Conservation (phyloP, 37 sponge, comb jelly and placozoan genomes). For the Spongia lamella region DNA sequence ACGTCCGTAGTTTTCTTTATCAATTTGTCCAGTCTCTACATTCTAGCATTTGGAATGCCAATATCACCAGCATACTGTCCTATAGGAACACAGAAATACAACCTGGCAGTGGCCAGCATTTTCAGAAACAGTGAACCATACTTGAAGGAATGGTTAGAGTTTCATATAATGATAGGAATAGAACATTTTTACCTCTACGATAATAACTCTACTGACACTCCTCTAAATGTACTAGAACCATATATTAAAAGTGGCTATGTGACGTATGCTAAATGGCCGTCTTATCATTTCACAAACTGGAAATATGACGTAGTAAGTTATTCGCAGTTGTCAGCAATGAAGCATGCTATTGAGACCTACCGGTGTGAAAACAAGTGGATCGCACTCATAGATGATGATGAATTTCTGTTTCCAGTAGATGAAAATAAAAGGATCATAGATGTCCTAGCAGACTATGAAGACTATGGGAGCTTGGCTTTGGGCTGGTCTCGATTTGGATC, state of each 20-base stretch:
- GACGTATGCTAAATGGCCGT: not conserved
- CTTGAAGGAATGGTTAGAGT: slow-evolving; percentile 9
- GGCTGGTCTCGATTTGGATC: not conserved
- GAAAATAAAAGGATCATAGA: not conserved
- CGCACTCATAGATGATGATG: not conserved
- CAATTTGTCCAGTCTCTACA: too few relatives aligned
- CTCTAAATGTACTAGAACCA: not conserved
- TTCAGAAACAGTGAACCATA: not conserved
- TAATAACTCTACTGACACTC: not conserved
- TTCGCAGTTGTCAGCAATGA: slow-evolving; percentile 1
- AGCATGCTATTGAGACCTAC: not conserved
- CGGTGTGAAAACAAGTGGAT: slow-evolving; percentile 7
- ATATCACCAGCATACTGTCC: too few relatives aligned
- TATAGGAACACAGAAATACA: not conserved
- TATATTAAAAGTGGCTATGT: slow-evolving; percentile 1
- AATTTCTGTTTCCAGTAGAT: not conserved
- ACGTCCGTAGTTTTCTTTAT: too few relatives aligned
- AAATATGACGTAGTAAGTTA: not conserved
- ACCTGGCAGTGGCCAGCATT: not conserved
- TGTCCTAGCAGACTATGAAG: not conserved
- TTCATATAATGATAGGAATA: slow-evolving; percentile 1
- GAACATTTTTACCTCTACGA: slow-evolving; percentile 4
- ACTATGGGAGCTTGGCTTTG: slow-evolving; percentile 1
- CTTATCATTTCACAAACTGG: not conserved
- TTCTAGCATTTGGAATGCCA: too few relatives aligned